Conservation (phyloP, 1,140 invertebrate genomes). For the Cotesia typhae region DNA sequence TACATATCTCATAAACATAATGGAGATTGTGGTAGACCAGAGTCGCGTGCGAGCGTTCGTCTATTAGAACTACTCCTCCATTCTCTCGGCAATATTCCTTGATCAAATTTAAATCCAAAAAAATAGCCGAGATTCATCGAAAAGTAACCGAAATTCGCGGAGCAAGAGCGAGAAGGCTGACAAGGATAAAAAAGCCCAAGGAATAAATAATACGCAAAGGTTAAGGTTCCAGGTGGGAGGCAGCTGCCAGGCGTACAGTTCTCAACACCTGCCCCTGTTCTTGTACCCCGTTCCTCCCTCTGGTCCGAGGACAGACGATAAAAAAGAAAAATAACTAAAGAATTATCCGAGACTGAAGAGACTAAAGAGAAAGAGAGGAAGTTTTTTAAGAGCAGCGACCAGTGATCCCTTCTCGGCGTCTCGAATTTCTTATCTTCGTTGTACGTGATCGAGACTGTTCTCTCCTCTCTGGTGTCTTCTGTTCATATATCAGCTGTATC, state of each 20-base stretch:
- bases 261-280: constrained; percentile 54
- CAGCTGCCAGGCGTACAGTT: constrained; percentile 54
- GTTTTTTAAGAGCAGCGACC: no score
- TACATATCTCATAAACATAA: neutral
- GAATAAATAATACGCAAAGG: constrained; percentile 25
- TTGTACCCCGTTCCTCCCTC: constrained; percentile 38
- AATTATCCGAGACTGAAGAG: no score
- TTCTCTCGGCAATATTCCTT: no score
- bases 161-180: neutral
- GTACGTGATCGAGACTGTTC: constrained; percentile 14
- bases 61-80: constrained; percentile 1
- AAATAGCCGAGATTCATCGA: no score
- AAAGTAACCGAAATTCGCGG: no score
- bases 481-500: no score
- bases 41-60: constrained; percentile 30
- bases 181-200: constrained; percentile 40
- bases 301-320: constrained; percentile 26
- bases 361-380: no score
- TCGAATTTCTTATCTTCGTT: constrained; percentile 22
- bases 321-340: no score
- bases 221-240: constrained; percentile 57
- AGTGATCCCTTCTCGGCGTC: constrained; percentile 29
- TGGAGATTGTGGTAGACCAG: no score
- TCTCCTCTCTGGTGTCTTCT: no score
- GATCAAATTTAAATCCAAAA: no score